Percentiles rank a stretch among this genome's conserved stretches.
Evolutionary conservation across 2,113 vertebrate species (phyloP).

Genomic region (Paracyprichromis sp.): DNA sequence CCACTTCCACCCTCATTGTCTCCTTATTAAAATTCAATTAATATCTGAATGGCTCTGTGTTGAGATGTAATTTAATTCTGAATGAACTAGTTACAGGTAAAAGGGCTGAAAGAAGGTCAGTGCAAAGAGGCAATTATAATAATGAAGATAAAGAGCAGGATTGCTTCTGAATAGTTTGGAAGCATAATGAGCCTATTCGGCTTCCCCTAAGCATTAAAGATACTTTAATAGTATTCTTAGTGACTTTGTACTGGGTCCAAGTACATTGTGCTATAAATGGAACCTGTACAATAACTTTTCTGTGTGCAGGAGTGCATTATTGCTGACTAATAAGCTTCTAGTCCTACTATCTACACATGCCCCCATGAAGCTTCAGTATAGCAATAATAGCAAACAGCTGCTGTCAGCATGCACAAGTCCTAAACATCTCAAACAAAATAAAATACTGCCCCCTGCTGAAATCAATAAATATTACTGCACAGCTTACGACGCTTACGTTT

Average conservation of each 20-base stretch:
- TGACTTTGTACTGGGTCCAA: not conserved
- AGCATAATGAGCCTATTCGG: conserved; percentile 34
- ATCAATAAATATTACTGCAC: not conserved
- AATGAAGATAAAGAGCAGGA: conserved; percentile 47
- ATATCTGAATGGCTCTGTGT: conserved; percentile 50
- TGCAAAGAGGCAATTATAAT: conserved; percentile 57
- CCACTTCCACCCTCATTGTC: conserved; percentile 39
- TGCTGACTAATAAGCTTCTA: not conserved
- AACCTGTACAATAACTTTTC: not conserved
- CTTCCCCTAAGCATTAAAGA: not conserved
- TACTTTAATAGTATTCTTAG: conserved; percentile 6
- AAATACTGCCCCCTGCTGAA: conserved; percentile 59
- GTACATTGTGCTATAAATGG: not conserved
- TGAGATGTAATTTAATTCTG: conserved; percentile 61
- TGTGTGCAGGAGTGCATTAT: not conserved
- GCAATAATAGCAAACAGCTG: conserved; percentile 5
- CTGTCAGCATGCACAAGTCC: not conserved
- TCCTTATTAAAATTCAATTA: conserved; percentile 65
- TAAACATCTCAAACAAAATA: not conserved
- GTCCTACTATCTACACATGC: not conserved
- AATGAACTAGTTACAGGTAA: conserved; percentile 58
- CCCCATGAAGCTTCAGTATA: not conserved
- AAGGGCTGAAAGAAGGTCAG: conserved; percentile 39
- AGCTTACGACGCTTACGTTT: not conserved
- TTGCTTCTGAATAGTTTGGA: conserved; percentile 21